Evolutionary conservation across 2,113 vertebrate species (phyloP).

Genomic region (Tetraodon nigroviridis): DNA sequence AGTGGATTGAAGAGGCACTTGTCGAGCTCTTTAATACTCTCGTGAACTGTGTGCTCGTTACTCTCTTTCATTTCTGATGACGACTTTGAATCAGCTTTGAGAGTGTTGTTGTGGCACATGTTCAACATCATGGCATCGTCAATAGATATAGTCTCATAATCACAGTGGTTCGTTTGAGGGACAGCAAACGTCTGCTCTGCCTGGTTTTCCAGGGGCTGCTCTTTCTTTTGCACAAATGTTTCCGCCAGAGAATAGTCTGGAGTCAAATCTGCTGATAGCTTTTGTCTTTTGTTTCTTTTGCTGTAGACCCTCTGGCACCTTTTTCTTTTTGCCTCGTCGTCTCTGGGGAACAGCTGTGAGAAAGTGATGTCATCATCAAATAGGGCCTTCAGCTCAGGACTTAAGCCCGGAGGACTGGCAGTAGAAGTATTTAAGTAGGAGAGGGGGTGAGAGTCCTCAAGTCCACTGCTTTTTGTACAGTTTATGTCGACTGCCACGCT

Average conservation of each 20-base stretch:
- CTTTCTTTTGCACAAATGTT: constrained; percentile 52
- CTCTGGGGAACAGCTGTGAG: constrained; percentile 85
- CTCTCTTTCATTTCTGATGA: constrained; percentile 26
- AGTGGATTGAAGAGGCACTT: constrained; percentile 64
- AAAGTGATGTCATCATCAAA: constrained; percentile 85
- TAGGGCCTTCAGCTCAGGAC: constrained; percentile 68
- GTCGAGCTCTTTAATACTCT: constrained; percentile 46
- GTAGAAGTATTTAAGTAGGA: constrained; percentile 46
- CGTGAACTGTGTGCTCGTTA: constrained; percentile 20
- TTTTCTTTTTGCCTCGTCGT: constrained; percentile 78
- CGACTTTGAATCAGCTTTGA: constrained; percentile 51
- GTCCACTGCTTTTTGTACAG: constrained; percentile 55
- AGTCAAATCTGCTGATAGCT: constrained; percentile 35
- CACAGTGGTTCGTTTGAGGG: constrained; percentile 70
- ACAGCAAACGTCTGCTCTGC: constrained; percentile 68
- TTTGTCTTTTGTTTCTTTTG: constrained; percentile 81
- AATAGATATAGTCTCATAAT: constrained; percentile 79
- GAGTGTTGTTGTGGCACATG: constrained; percentile 77
- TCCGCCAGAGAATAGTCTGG: constrained; percentile 44
- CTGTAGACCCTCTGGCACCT: constrained; percentile 87
- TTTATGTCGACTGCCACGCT: constrained; percentile 65
- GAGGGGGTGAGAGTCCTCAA: constrained; percentile 37
- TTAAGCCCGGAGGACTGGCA: constrained; percentile 33
- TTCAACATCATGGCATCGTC: constrained; percentile 82
- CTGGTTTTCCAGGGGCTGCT: constrained; percentile 66